Evolutionary conservation across 2,113 vertebrate species (phyloP).

Genomic region (Heterotis niloticus): DNA sequence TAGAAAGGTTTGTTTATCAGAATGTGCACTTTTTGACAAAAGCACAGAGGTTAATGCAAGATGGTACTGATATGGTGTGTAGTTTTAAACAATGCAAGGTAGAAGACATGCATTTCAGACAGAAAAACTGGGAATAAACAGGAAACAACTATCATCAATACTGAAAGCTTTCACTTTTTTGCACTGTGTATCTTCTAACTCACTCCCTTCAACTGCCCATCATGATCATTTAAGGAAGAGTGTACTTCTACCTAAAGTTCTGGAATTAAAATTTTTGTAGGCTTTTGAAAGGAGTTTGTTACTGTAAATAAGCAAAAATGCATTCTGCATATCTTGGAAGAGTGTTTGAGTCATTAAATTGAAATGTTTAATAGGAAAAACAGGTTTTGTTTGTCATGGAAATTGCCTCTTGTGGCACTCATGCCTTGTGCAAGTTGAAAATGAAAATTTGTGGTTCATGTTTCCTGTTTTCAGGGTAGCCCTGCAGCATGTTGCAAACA

Average conservation of each 20-base stretch:
- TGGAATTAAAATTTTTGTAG: not conserved
- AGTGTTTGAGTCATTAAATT: not conserved
- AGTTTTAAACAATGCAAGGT: not conserved
- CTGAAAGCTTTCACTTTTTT: not conserved
- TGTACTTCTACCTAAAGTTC: not conserved
- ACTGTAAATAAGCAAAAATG: not conserved
- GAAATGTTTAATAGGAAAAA: not conserved
- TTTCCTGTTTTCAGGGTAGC: slow-evolving; percentile 14
- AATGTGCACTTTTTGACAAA: not conserved
- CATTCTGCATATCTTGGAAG: not conserved
- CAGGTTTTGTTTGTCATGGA: not conserved
- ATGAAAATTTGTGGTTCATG: slow-evolving; percentile 10
- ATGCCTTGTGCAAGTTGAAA: not conserved
- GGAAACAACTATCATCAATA: not conserved
- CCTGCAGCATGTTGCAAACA: not conserved
- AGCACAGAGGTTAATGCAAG: not conserved
- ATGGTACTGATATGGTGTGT: not conserved
- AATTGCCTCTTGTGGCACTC: not conserved
- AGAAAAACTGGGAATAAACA: not conserved
- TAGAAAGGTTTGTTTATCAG: not conserved
- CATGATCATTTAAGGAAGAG: not conserved
- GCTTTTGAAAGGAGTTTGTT: not conserved
- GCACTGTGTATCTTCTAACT: not conserved
- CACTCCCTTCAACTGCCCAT: not conserved
- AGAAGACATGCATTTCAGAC: not conserved